Conservation (phyloP, 2,113 vertebrate genomes). For the Meles meles region DNA sequence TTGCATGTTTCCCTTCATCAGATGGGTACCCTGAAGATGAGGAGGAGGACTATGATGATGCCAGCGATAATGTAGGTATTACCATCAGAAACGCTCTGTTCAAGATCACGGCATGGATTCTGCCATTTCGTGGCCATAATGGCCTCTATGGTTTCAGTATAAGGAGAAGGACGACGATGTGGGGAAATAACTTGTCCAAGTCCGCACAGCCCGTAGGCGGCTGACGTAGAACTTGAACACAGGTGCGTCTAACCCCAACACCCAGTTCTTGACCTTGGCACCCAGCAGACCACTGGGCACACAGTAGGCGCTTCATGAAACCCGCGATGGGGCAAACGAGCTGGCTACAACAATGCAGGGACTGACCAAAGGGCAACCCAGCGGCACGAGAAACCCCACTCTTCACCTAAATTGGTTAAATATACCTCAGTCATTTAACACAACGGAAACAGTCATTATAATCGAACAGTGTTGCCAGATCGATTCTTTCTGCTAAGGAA, state of each 20-base stretch:
- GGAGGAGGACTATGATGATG: not conserved
- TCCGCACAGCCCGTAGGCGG: not conserved
- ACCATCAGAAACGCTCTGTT: not conserved
- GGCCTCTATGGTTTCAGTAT: not conserved
- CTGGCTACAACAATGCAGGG: not conserved
- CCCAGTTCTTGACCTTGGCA: not conserved
- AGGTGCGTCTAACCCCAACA: not conserved
- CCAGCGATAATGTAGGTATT: not conserved
- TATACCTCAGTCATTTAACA: conserved; percentile 51
- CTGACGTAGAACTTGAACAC: not conserved
- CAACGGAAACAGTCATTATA: conserved; percentile 57
- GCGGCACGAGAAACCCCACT: not conserved
- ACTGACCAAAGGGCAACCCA: not conserved
- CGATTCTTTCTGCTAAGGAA: conserved; percentile 67
- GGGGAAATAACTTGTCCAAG: not conserved
- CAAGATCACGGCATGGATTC: not conserved
- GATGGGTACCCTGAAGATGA: not conserved
- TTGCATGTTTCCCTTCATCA: not conserved
- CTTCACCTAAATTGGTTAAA: conserved; percentile 70
- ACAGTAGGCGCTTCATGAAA: not conserved
- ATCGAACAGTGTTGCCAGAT: conserved; percentile 61
- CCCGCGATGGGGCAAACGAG: not conserved
- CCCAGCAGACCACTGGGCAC: not conserved
- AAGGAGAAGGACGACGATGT: not conserved
- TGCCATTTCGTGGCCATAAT: not conserved